Evolutionary conservation across 1,140 invertebrate species (phyloP).

Genomic region (Drosophila kanapiae): DNA sequence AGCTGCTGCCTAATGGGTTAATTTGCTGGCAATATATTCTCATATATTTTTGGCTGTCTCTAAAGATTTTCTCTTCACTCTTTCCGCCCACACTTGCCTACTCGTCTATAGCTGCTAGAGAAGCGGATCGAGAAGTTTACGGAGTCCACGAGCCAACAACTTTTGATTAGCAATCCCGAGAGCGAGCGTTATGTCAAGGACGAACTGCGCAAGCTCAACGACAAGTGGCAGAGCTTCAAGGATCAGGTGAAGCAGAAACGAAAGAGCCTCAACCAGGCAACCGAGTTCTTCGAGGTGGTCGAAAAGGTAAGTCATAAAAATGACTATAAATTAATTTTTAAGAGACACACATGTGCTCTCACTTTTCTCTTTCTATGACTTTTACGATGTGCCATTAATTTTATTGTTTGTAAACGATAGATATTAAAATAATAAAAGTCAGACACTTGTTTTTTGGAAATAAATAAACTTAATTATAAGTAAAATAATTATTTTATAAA

Average conservation of each 20-base stretch:
- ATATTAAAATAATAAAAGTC: background rate
- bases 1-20: constrained; percentile 48
- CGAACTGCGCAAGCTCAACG: constrained; percentile 89
- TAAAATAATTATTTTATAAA: too few species aligned
- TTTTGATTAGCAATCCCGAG: constrained; percentile 87
- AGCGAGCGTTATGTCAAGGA: constrained; percentile 88
- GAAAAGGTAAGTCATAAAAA: constrained; percentile 65
- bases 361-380: background rate
- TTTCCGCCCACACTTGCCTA: background rate
- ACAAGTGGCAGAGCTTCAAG: constrained; percentile 91
- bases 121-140: constrained; percentile 91
- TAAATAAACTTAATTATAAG: too few species aligned
- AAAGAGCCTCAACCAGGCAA: constrained; percentile 86
- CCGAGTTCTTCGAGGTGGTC: constrained; percentile 87
- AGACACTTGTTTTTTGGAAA: too few species aligned
- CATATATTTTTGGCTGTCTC: constrained; percentile 51
- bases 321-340: background rate
- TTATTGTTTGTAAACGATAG: background rate
- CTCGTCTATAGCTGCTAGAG: constrained; percentile 88
- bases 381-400: background rate
- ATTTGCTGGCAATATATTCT: constrained; percentile 32
- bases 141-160: constrained; percentile 88
- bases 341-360: background rate
- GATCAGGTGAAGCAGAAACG: constrained; percentile 89
- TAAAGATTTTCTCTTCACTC: constrained; percentile 22